Evolutionary conservation across 2,113 vertebrate species (phyloP).

Genomic region (Sitta europaea): DNA sequence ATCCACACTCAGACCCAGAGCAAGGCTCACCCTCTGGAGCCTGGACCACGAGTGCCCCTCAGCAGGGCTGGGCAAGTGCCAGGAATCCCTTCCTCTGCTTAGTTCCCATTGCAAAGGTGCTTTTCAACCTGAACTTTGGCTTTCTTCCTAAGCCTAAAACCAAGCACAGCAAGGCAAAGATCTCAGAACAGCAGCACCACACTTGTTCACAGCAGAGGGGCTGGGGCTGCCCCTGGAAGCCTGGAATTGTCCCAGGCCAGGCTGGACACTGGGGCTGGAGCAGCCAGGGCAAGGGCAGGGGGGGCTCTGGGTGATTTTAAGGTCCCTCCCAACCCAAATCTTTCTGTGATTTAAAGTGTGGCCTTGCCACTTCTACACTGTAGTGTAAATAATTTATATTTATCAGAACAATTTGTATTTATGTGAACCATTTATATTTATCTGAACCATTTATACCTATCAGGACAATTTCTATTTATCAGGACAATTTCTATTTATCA

Average conservation of each 20-base stretch:
- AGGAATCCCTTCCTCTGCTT: background rate
- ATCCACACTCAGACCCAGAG: background rate
- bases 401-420: background rate
- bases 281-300: background rate
- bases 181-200: background rate
- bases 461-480: background rate
- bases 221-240: background rate
- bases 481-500: background rate
- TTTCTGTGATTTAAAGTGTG: background rate
- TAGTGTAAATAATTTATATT: background rate
- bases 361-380: background rate
- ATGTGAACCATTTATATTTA: background rate
- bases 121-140: background rate
- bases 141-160: background rate
- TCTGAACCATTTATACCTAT: background rate
- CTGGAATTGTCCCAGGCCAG: background rate
- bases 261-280: background rate
- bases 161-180: background rate
- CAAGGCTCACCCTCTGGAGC: background rate
- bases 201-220: fast-evolving
- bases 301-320: fast-evolving
- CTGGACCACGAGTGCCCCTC: background rate
- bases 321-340: background rate
- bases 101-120: background rate
- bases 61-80: background rate